Percentiles rank a stretch among this genome's conserved stretches.
Conservation (phyloP, 2,888 invertebrate species). For the Folsomia candida region DNA sequence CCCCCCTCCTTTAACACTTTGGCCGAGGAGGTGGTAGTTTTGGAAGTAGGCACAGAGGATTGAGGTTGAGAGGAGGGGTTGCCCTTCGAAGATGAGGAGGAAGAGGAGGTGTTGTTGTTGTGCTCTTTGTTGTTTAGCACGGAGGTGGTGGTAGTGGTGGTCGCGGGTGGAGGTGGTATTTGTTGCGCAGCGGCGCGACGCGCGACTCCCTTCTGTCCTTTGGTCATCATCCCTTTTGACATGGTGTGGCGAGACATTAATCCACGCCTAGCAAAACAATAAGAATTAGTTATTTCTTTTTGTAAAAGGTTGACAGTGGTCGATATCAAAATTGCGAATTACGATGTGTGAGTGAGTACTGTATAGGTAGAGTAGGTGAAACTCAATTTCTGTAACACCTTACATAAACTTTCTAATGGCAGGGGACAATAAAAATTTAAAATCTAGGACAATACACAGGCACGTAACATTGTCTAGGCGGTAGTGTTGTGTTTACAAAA, state of each 20-base stretch:
- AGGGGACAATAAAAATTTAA: too few species aligned
- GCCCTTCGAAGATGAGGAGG: too few species aligned
- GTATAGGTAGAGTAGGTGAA: too few species aligned
- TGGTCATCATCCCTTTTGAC: slow-evolving; percentile 29
- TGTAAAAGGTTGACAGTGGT: not conserved
- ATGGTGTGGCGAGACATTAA: slow-evolving; percentile 42
- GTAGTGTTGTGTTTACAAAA: too few species aligned
- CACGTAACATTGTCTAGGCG: too few species aligned
- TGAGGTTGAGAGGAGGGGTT: not conserved
- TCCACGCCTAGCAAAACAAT: slow-evolving; percentile 25
- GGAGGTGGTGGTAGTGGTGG: slow-evolving; percentile 21
- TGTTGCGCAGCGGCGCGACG: not conserved
- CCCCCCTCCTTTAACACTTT: not conserved
- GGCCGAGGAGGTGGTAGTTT: slow-evolving; percentile 5
- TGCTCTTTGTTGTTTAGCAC: slow-evolving; percentile 3
- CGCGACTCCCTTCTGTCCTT: not conserved
- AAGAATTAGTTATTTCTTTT: not conserved
- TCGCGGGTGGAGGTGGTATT: slow-evolving; percentile 9
- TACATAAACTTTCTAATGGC: too few species aligned
- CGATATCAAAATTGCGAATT: too few species aligned
- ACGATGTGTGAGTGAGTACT: too few species aligned
- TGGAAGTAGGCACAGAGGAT: slow-evolving; percentile 8
- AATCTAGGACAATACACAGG: too few species aligned
- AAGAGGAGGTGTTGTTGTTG: slow-evolving; percentile 16
- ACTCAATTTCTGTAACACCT: too few species aligned